Percentiles rank a stretch among this genome's conserved stretches.
Evolutionary conservation across 2,113 vertebrate species (phyloP).

Genomic region (Saimiri boliviensis): DNA sequence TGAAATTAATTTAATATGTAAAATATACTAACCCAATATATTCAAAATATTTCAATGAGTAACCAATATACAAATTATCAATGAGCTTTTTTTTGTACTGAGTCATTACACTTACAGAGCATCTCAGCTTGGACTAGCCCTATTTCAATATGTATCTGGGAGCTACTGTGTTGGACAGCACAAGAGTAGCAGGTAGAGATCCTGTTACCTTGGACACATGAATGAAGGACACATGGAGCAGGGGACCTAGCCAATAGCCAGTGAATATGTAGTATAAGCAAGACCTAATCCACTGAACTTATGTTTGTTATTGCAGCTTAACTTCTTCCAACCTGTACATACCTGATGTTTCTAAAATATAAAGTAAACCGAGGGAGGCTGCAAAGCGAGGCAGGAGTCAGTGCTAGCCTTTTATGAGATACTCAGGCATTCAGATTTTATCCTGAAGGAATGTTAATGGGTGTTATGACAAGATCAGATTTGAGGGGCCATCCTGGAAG

Average conservation of each 20-base stretch:
- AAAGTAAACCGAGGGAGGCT: not conserved
- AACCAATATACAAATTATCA: not conserved
- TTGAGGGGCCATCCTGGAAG: not conserved
- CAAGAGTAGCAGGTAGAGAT: not conserved
- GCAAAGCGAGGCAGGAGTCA: not conserved
- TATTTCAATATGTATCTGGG: not conserved
- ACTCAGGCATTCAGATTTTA: conserved; percentile 30
- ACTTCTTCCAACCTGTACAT: not conserved
- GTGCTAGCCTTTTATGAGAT: conserved; percentile 26
- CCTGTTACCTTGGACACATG: not conserved
- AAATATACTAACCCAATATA: not conserved
- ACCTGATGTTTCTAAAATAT: not conserved
- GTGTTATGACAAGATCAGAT: not conserved
- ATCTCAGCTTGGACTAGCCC: not conserved
- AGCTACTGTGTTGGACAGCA: not conserved
- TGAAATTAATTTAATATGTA: not conserved
- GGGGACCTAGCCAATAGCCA: not conserved
- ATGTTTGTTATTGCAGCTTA: not conserved
- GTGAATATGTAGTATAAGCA: not conserved
- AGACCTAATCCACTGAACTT: not conserved
- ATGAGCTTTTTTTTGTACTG: not conserved
- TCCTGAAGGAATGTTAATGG: not conserved
- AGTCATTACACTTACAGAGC: not conserved
- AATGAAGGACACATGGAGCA: not conserved
- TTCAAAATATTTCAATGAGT: not conserved